These are phyloP conservation scores for Phoenicopterus ruber DNA, from an alignment of 2,113 vertebrate genomes.

Conservation along the genomic window DNA sequence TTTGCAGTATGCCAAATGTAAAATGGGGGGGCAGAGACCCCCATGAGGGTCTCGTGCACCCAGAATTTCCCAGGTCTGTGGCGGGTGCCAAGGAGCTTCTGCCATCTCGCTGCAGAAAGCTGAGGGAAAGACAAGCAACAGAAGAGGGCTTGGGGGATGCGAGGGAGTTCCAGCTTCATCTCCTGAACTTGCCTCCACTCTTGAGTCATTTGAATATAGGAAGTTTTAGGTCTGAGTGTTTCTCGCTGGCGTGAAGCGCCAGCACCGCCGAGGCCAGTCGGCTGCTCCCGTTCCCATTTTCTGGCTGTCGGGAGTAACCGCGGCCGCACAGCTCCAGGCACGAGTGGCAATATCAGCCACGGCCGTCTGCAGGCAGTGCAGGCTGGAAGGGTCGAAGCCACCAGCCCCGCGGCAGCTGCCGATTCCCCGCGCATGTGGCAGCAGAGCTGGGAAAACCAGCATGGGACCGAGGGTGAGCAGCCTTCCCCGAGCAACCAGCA, in stretches of 20 bases:
- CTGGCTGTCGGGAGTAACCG: not conserved
- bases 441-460: too few species aligned
- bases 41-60: not conserved
- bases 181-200: not conserved
- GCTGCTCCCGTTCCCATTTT: not conserved
- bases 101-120: not conserved
- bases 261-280: fast-evolving
- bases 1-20: not conserved
- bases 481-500: not conserved
- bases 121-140: not conserved
- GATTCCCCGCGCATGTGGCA: too few species aligned
- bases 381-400: not conserved
- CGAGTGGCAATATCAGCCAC: not conserved
- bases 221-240: not conserved
- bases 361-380: fast-evolving
- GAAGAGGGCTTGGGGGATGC: not conserved
- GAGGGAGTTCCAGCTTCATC: not conserved
- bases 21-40: not conserved
- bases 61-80: not conserved
- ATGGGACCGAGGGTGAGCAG: not conserved
- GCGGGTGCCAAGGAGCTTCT: not conserved
- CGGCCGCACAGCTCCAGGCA: not conserved
- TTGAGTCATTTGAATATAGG: not conserved
- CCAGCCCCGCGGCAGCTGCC: not conserved
- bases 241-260: fast-evolving